Conservation (phyloP, 2,797 vertebrate genomes). For the Phrynocephalus forsythii region DNA sequence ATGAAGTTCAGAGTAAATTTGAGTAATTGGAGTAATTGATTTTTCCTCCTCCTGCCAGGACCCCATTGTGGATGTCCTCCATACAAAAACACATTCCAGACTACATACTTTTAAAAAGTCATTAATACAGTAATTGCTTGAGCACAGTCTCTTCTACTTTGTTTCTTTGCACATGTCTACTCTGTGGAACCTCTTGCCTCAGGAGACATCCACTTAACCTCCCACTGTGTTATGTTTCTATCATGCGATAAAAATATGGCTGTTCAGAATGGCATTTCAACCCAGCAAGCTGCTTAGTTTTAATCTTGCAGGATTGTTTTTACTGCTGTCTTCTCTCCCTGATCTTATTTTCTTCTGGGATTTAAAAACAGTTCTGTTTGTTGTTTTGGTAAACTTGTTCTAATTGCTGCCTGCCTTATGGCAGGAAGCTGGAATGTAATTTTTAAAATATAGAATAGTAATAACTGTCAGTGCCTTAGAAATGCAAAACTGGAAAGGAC, state of each 20-base stretch:
- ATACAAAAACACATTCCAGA: not conserved
- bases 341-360: not conserved
- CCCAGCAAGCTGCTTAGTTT: not conserved
- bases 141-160: not conserved
- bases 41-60: not conserved
- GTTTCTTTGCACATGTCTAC: too few relatives aligned
- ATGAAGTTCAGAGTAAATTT: too few relatives aligned
- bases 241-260: not conserved
- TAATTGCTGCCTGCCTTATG: not conserved
- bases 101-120: not conserved
- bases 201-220: not conserved
- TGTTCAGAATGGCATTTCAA: not conserved
- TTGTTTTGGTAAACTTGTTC: not conserved
- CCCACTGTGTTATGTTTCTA: not conserved
- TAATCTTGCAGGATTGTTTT: not conserved
- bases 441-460: not conserved
- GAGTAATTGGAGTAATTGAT: too few relatives aligned
- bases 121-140: not conserved
- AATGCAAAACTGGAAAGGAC: too few relatives aligned
- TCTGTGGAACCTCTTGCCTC: not conserved
- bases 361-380: not conserved
- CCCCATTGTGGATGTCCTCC: too few relatives aligned
- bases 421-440: not conserved
- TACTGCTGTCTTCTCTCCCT: not conserved
- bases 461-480: not conserved